These are phyloP conservation scores for Todiramphus saurophagus DNA, from an alignment of 2,113 vertebrate species.

Conservation along the genomic window DNA sequence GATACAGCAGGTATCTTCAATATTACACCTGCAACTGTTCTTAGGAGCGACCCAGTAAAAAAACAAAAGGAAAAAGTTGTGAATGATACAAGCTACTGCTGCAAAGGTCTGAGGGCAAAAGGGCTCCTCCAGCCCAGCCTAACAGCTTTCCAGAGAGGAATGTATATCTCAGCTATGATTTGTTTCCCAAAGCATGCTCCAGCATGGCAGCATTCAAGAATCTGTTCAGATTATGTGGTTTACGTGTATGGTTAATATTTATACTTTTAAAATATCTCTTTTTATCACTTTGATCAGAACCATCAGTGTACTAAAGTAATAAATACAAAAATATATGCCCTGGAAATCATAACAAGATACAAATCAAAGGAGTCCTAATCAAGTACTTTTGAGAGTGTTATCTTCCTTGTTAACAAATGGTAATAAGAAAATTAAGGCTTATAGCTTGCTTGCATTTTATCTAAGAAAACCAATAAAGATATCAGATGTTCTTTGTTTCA, in stretches of 20 bases:
- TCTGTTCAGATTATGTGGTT: not conserved
- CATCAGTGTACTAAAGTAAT: conserved; percentile 36
- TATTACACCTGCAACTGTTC: not conserved
- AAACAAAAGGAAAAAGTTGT: not conserved
- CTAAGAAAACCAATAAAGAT: conserved; percentile 65
- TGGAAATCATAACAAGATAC: conserved; percentile 54
- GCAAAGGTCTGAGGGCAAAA: not conserved
- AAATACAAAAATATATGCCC: conserved; percentile 50
- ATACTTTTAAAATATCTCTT: conserved; percentile 24
- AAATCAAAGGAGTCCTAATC: conserved; percentile 65
- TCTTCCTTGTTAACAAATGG: conserved; percentile 72
- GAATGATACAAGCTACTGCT: not conserved
- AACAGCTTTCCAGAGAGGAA: not conserved
- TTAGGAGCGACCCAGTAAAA: not conserved
- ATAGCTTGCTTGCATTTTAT: conserved; percentile 63
- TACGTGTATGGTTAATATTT: conserved; percentile 41
- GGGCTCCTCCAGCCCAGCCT: not conserved
- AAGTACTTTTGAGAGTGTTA: conserved; percentile 65
- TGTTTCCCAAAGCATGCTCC: not conserved
- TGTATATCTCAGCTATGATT: not conserved
- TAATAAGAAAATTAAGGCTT: conserved; percentile 72
- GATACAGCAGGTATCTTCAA: not conserved
- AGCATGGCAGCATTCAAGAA: not conserved
- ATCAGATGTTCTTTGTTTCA: conserved; percentile 64
- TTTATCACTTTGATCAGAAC: conserved; percentile 29